Evolutionary conservation across 2,888 invertebrate genomes (phyloP).

Genomic region (Chymomyza caudatula): DNA sequence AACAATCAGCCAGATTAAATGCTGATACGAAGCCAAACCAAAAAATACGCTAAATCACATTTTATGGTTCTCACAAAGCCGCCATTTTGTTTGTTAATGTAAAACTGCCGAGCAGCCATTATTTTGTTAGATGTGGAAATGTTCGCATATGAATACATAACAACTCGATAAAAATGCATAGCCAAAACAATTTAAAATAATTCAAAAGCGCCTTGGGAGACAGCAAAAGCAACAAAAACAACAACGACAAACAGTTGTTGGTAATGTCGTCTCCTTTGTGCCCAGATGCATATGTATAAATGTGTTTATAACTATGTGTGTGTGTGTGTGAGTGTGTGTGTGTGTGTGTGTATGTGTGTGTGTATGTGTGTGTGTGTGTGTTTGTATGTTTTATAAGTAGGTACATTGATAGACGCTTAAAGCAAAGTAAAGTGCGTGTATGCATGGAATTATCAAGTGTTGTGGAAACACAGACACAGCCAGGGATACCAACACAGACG

Average conservation of each 20-base stretch:
- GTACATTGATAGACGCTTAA: constrained; percentile 31
- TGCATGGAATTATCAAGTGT: constrained; percentile 69
- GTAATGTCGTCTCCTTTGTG: neutral
- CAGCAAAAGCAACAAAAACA: no score
- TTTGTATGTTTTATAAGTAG: neutral
- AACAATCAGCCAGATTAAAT: constrained; percentile 42
- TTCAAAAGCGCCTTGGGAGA: constrained; percentile 61
- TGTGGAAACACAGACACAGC: constrained; percentile 52
- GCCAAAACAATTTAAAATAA: constrained; percentile 66
- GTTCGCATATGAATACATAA: constrained; percentile 52
- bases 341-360: neutral
- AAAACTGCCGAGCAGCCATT: constrained; percentile 22
- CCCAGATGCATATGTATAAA: neutral
- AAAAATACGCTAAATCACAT: constrained; percentile 42
- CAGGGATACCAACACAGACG: constrained; percentile 13
- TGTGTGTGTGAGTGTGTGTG: neutral
- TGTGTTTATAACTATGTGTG: neutral
- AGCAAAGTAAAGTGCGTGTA: constrained; percentile 58
- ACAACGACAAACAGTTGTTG: constrained; percentile 25
- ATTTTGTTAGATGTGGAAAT: constrained; percentile 36
- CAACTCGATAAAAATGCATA: constrained; percentile 42
- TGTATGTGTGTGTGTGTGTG: neutral
- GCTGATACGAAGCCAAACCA: constrained; percentile 31
- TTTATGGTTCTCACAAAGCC: constrained; percentile 42
- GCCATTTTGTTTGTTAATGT: constrained; percentile 7